Evolutionary conservation across 2,797 vertebrate species (phyloP).

Genomic region (Petrocephalus schoutedeni): DNA sequence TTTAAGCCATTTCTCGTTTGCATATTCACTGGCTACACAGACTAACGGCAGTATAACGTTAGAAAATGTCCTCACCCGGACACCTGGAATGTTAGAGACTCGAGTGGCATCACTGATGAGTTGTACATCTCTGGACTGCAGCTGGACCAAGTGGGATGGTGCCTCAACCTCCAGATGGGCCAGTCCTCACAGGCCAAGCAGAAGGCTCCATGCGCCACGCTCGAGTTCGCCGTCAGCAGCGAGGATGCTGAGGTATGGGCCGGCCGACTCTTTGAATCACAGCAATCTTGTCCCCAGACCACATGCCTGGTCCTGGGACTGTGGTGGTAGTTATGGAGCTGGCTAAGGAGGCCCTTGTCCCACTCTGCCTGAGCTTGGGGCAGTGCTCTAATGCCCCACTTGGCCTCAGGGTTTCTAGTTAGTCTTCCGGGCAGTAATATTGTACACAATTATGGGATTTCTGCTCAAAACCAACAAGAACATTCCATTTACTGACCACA

Average conservation of each 20-base stretch:
- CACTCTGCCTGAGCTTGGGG: background rate
- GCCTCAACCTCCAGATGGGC: constrained; percentile 92
- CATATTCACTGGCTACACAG: background rate
- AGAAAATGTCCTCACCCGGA: background rate
- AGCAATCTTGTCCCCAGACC: background rate
- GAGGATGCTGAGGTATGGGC: constrained; percentile 76
- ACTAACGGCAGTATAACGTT: background rate
- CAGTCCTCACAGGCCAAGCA: constrained; percentile 79
- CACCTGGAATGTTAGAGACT: background rate
- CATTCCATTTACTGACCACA: background rate
- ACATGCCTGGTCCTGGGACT: background rate
- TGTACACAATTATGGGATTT: background rate
- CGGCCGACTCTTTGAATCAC: background rate
- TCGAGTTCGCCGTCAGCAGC: constrained; percentile 76
- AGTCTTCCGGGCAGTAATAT: background rate
- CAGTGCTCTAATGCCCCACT: background rate
- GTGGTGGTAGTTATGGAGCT: background rate
- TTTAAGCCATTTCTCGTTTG: background rate
- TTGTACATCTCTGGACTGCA: constrained; percentile 50
- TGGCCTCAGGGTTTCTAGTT: background rate
- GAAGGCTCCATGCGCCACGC: constrained; percentile 77
- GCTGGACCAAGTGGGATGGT: constrained; percentile 87
- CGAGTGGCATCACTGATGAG: background rate
- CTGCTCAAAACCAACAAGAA: background rate
- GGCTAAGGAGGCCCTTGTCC: background rate